A percentile compares a stretch with the other conserved stretches of the same genome.
phyloP scores from a whole-genome alignment of 1,140 invertebrate genomes.

The Tachypleus tridentatus region DNA sequence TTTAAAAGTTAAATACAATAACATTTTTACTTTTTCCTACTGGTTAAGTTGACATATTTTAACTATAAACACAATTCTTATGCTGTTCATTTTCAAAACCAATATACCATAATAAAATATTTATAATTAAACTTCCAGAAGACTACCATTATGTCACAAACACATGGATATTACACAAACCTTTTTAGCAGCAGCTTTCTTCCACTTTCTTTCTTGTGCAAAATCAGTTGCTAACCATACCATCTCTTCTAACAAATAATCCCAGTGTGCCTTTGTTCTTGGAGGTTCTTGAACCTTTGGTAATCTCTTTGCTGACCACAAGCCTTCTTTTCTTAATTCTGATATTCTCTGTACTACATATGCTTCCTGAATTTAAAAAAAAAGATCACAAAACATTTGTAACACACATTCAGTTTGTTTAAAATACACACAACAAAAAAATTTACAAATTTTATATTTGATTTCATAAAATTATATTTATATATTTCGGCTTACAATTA shows the following conservation, averaged over 20 bases:
- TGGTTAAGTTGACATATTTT: no score
- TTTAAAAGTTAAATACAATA: no score
- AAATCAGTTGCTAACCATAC: constrained; percentile 96
- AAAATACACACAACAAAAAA: no score
- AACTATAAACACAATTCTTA: no score
- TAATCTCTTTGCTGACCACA: constrained; percentile 83
- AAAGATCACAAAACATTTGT: neutral
- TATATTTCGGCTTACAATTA: no score
- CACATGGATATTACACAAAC: constrained; percentile 30
- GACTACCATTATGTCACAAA: neutral
- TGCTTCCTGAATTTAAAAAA: constrained; percentile 47
- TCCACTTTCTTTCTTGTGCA: constrained; percentile 94
- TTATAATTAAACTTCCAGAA: constrained; percentile 4
- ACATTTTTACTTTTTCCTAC: no score
- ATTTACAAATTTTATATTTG: no score
- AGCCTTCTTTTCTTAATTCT: constrained; percentile 60
- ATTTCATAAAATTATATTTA: no score
- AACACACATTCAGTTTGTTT: no score
- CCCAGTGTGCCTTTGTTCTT: constrained; percentile 91
- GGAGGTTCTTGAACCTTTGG: constrained; percentile 85
- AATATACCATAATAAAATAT: constrained; percentile 8
- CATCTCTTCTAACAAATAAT: constrained; percentile 97
- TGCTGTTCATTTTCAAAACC: neutral
- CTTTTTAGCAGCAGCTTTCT: constrained; percentile 88
- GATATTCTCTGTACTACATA: constrained; percentile 82